phyloP scores from a whole-genome alignment of 2,113 vertebrate species.

The Euleptes europaea region DNA sequence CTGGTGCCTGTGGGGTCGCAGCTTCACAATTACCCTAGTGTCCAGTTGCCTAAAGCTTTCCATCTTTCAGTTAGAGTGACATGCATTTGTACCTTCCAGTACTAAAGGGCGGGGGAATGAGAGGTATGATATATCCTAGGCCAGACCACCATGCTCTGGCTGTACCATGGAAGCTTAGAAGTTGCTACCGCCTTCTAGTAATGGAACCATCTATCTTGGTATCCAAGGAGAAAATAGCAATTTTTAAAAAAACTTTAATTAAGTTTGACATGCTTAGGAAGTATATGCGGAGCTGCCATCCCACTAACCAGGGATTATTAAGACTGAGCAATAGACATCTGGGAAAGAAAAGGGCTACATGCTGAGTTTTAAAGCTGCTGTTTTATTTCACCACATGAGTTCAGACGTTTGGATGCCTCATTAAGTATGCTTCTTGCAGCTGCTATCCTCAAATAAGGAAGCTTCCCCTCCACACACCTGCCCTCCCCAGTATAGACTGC shows the following conservation, averaged over 20 bases:
- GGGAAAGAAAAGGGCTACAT: conserved; percentile 47
- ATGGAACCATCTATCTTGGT: neutral
- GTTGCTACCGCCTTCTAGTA: conserved; percentile 22
- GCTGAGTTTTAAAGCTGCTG: conserved; percentile 54
- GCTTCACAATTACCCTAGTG: too few species aligned
- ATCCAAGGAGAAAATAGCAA: neutral
- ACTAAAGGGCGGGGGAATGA: neutral
- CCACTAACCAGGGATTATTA: conserved; percentile 35
- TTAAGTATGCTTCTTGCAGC: conserved; percentile 55
- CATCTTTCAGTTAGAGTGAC: too few species aligned
- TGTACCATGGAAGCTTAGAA: neutral
- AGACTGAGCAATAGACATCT: conserved; percentile 47
- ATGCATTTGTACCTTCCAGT: neutral
- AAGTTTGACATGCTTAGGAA: conserved; percentile 36
- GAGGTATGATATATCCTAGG: neutral
- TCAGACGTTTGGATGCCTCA: conserved; percentile 43
- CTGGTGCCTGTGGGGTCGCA: too few species aligned
- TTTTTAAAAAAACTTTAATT: conserved; percentile 20
- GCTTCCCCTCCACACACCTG: conserved; percentile 16
- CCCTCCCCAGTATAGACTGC: conserved; percentile 34
- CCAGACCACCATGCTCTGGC: conserved; percentile 18
- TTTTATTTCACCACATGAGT: conserved; percentile 62
- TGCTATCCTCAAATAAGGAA: conserved; percentile 67
- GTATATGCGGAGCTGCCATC: conserved; percentile 8
- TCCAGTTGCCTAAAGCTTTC: too few species aligned